phyloP scores from a whole-genome alignment of 2,113 vertebrate genomes.

The Perca schrenkii region DNA sequence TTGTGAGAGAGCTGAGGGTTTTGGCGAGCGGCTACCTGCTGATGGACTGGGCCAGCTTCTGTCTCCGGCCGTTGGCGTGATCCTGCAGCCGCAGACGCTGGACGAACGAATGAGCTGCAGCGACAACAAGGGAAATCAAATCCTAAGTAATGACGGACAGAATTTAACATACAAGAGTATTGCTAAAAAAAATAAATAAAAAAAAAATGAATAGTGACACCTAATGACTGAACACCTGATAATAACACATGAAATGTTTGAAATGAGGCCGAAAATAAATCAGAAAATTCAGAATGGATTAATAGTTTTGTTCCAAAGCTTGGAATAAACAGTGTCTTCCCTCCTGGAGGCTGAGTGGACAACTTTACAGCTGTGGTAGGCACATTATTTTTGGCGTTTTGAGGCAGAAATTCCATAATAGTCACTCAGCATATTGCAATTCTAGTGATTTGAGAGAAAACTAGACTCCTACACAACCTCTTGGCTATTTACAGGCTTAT shows the following conservation, averaged over 20 bases:
- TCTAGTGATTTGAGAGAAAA: too few species aligned
- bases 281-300: not conserved
- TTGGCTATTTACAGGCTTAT: too few species aligned
- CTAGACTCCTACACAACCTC: too few species aligned
- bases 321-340: not conserved
- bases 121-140: not conserved
- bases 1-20: not conserved
- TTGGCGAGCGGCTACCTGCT: conserved; percentile 58
- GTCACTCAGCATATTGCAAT: too few species aligned
- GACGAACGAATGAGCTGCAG: conserved; percentile 75
- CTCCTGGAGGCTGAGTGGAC: not conserved
- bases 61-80: conserved; percentile 80
- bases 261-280: not conserved
- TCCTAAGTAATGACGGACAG: not conserved
- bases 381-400: too few species aligned
- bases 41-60: conserved; percentile 84
- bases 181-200: too few species aligned
- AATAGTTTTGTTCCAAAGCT: not conserved
- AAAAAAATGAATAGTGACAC: too few species aligned
- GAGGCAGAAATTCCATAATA: too few species aligned
- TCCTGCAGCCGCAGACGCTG: conserved; percentile 83
- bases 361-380: not conserved
- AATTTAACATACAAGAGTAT: not conserved
- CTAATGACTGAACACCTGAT: not conserved
- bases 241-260: not conserved